Conservation (phyloP, 2,113 vertebrate species). For the Tauraco erythrolophus region DNA sequence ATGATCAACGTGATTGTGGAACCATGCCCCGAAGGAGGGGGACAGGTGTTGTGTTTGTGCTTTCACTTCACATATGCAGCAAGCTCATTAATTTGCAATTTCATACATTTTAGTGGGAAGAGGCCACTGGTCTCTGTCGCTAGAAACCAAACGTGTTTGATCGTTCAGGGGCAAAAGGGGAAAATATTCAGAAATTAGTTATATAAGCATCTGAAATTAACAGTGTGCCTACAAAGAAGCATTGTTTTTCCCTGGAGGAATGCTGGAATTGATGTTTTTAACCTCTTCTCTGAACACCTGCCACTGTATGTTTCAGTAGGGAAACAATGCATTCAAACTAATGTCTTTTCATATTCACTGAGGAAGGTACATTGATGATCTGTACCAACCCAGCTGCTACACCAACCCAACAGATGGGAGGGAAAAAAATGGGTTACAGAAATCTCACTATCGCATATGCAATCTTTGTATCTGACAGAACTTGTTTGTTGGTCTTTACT, state of each 20-base stretch:
- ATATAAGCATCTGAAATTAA: not conserved
- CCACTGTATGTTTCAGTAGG: not conserved
- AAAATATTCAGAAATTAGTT: not conserved
- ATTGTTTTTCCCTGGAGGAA: not conserved
- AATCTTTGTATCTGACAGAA: not conserved
- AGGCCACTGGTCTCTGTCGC: not conserved
- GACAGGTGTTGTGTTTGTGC: not conserved
- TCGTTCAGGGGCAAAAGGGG: slow-evolving; percentile 3
- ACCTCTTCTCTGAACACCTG: not conserved
- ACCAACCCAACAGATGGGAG: not conserved
- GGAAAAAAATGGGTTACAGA: fast-evolving
- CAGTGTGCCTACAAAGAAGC: not conserved
- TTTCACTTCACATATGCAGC: not conserved
- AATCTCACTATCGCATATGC: not conserved
- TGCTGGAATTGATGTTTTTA: not conserved
- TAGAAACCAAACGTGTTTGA: not conserved
- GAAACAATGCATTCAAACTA: fast-evolving
- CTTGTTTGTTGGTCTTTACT: not conserved
- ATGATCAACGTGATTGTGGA: not conserved
- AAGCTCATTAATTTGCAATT: not conserved
- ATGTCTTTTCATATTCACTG: fast-evolving
- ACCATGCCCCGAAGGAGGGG: not conserved
- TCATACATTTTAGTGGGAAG: not conserved
- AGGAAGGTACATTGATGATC: not conserved
- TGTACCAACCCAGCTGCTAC: not conserved